phyloP scores from a whole-genome alignment of 1,140 invertebrate genomes.

The Onthophagus taurus region DNA sequence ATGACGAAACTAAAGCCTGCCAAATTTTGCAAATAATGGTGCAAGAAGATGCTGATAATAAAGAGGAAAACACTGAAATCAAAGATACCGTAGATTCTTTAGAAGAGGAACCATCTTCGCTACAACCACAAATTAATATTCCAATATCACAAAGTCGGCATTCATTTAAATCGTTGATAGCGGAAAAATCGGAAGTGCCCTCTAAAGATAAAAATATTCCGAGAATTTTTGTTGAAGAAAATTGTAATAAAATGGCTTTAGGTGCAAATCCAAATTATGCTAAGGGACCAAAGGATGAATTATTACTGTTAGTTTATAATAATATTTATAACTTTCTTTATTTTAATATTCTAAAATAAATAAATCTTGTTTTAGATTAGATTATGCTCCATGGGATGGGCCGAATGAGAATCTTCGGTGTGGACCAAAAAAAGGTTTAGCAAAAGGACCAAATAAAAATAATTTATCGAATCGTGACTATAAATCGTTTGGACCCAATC shows the following conservation, averaged over 20 bases:
- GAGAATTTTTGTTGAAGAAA: too few species aligned
- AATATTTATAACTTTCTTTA: conserved; percentile 7
- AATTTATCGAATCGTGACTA: conserved; percentile 40
- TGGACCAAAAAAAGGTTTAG: conserved; percentile 37
- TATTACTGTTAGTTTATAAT: conserved; percentile 51
- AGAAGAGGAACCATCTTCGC: too few species aligned
- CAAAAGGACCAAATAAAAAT: conserved; percentile 45
- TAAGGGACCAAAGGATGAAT: conserved; percentile 56
- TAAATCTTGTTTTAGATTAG: conserved; percentile 46
- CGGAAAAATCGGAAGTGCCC: conserved; percentile 24
- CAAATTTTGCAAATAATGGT: conserved; percentile 67
- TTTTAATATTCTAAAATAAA: conserved; percentile 18
- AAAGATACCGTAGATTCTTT: too few species aligned
- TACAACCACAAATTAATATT: too few species aligned
- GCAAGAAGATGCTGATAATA: conserved; percentile 49
- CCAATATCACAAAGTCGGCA: conserved; percentile 33
- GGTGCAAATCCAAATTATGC: conserved; percentile 50
- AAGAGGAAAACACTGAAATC: neutral
- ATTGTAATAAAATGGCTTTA: too few species aligned
- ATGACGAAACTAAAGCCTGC: conserved; percentile 66
- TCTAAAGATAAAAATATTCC: conserved; percentile 13
- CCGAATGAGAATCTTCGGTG: conserved; percentile 45
- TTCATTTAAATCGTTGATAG: conserved; percentile 32
- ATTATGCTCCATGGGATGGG: conserved; percentile 63
- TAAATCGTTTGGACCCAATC: conserved; percentile 49